phyloP scores from a whole-genome alignment of 2,888 invertebrate genomes.

The Epiblema foenella region DNA sequence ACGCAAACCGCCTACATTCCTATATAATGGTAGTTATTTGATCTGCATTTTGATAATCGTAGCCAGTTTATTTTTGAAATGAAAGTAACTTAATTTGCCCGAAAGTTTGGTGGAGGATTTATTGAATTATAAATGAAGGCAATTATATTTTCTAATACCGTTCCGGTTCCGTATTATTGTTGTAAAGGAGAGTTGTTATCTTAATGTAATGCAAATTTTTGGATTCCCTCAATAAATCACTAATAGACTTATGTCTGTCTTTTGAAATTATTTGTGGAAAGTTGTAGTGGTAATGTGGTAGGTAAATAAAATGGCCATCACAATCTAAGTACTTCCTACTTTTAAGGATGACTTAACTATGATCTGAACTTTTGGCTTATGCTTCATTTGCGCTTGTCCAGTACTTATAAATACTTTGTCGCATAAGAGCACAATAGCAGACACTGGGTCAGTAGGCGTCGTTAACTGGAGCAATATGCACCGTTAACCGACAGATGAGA shows the following conservation, averaged over 20 bases:
- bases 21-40: constrained; percentile 19
- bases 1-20: too few species aligned
- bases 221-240: neutral
- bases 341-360: neutral
- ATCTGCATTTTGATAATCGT: constrained; percentile 24
- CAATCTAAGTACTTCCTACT: neutral
- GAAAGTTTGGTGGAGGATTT: constrained; percentile 14
- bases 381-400: constrained; percentile 14
- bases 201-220: neutral
- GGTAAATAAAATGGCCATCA: too few species aligned
- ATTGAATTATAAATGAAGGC: constrained; percentile 28
- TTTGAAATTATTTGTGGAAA: too few species aligned
- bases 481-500: constrained; percentile 41
- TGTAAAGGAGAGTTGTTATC: too few species aligned
- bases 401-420: constrained; percentile 28
- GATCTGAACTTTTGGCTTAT: neutral
- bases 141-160: constrained; percentile 5
- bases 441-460: constrained; percentile 44
- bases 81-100: constrained; percentile 11
- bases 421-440: constrained; percentile 26
- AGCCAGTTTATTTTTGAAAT: constrained; percentile 6
- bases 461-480: constrained; percentile 38
- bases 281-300: too few species aligned
- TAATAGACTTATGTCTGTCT: neutral
- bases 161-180: neutral